Evolutionary conservation across 2,888 invertebrate genomes (phyloP).

Genomic region (Drosophila kambysellisi): DNA sequence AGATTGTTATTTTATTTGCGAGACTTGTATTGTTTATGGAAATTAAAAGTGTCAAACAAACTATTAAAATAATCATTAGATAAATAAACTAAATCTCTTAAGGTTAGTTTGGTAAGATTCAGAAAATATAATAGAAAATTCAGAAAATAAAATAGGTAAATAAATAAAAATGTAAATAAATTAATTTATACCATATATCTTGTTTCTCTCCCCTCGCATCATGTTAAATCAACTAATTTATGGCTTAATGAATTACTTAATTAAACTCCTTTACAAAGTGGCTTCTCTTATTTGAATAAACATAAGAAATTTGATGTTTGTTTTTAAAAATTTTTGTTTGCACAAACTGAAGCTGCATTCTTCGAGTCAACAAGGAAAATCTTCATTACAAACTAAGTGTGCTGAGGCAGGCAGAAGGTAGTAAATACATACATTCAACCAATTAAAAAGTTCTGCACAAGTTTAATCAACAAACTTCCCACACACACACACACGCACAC

Average conservation of each 20-base stretch:
- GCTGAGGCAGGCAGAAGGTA: constrained; percentile 1
- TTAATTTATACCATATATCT: neutral
- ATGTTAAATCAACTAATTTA: neutral
- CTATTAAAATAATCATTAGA: neutral
- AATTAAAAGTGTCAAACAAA: neutral
- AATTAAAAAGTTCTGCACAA: constrained; percentile 75
- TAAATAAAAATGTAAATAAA: neutral
- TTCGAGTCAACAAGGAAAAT: constrained; percentile 30
- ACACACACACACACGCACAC: constrained; percentile 40
- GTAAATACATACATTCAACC: constrained; percentile 37
- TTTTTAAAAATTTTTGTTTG: constrained; percentile 2
- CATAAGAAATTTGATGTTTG: neutral
- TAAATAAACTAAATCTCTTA: neutral
- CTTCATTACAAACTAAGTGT: constrained; percentile 10
- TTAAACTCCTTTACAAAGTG: neutral
- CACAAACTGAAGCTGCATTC: constrained; percentile 29
- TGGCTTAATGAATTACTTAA: neutral
- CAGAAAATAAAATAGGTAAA: too few species aligned
- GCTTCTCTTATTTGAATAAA: neutral
- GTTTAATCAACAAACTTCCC: constrained; percentile 78
- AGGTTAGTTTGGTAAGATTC: neutral
- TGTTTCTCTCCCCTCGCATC: neutral
- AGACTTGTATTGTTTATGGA: neutral
- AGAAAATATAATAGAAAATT: neutral
- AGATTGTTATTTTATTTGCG: neutral